These are phyloP conservation scores for Hecatera dysodea DNA, from an alignment of 2,888 invertebrate species.

Conservation along the genomic window DNA sequence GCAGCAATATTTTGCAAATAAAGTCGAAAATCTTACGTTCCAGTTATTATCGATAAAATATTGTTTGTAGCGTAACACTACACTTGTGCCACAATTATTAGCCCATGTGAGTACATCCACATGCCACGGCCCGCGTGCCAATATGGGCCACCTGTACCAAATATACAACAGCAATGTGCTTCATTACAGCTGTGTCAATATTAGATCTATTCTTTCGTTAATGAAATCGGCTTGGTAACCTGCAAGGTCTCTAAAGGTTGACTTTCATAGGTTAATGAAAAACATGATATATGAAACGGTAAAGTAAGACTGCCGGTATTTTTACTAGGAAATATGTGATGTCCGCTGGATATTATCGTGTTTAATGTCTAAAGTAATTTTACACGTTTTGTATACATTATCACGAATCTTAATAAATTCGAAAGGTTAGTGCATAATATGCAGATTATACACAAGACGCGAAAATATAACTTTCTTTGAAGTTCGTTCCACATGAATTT, in stretches of 20 bases:
- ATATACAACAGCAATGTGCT: conserved; percentile 52
- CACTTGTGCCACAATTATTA: conserved; percentile 61
- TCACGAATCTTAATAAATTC: conserved; percentile 41
- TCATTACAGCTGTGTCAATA: conserved; percentile 74
- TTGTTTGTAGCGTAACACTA: conserved; percentile 47
- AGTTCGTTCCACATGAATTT: conserved; percentile 18
- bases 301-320: conserved; percentile 38
- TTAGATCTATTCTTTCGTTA: conserved; percentile 56
- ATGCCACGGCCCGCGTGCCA: conserved; percentile 63
- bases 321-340: conserved; percentile 51
- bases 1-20: conserved; percentile 39
- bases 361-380: conserved; percentile 46
- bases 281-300: conserved; percentile 52
- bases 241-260: conserved; percentile 53
- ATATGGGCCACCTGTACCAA: conserved; percentile 69
- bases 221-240: conserved; percentile 66
- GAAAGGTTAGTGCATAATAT: conserved; percentile 19
- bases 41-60: conserved; percentile 29
- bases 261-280: conserved; percentile 49
- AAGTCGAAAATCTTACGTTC: conserved; percentile 18
- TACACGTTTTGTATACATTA: conserved; percentile 26
- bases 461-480: conserved; percentile 35
- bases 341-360: conserved; percentile 31
- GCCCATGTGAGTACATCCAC: conserved; percentile 32
- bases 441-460: conserved; percentile 17